phyloP scores from a whole-genome alignment of 2,797 vertebrate genomes.

The Meriones psammophilus region DNA sequence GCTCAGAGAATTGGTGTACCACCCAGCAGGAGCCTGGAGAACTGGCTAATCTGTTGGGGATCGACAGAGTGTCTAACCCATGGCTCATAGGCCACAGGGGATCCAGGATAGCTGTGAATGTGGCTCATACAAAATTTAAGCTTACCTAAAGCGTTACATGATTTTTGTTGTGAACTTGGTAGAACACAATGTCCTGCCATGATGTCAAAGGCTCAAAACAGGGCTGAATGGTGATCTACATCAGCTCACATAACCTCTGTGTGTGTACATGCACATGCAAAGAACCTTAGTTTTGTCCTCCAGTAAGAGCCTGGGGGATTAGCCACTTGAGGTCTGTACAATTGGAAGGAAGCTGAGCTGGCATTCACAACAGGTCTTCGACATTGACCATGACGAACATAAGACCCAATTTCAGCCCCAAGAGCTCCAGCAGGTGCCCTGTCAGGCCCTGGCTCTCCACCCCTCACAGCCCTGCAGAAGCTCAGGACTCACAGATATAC shows the following conservation, averaged over 20 bases:
- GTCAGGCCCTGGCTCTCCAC: accelerated
- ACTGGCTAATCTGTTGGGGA: not conserved
- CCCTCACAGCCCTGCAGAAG: not conserved
- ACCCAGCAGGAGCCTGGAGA: not conserved
- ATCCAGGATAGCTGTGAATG: not conserved
- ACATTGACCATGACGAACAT: not conserved
- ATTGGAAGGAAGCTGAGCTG: too few relatives aligned
- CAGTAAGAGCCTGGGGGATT: not conserved
- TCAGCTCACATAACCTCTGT: not conserved
- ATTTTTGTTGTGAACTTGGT: not conserved
- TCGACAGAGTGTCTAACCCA: not conserved
- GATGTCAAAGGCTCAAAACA: not conserved
- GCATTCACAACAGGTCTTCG: not conserved
- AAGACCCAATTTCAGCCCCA: not conserved
- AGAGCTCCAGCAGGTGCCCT: not conserved
- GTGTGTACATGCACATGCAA: not conserved
- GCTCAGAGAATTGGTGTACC: not conserved
- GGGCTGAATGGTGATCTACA: not conserved
- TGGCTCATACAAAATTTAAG: not conserved
- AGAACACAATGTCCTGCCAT: not conserved
- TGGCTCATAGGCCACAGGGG: not conserved
- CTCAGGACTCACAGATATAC: constrained; percentile 93
- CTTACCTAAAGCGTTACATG: not conserved
- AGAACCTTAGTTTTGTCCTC: not conserved
- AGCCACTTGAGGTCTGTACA: not conserved